Base-by-base conservation (phyloP, 2,888 invertebrate genomes). In the Patella ulyssiponensis region DNA sequence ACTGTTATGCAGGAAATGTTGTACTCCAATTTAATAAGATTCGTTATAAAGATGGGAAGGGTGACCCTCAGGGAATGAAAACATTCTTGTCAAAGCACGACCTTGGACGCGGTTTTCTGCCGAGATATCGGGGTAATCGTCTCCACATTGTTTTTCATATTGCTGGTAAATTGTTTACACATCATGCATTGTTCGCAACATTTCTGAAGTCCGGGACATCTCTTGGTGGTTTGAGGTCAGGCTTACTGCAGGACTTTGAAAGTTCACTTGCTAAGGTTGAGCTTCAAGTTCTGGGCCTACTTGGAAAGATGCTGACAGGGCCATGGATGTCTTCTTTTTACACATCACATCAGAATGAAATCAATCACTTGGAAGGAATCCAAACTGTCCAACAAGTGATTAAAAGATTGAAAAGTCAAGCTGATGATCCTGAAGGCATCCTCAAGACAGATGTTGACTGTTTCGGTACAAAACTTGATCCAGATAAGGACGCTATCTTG, bases 21-120 rank as follows among this genome's bases (percentile, higher is more conserved):
- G n/a, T n/a, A n/a, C n/a, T n/a, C n/a, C n/a, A n/a, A n/a, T n/a
- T 83, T 51, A 82, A 80, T 77, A 83, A 83, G 74, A 53, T 83
- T 23, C 74, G 80, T 11, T 80, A 76, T 71, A 83, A 82, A 53
- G 79, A 82, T 77, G 78, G 81, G 53, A 79, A 81, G 64, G 81
- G 82, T 27, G 82, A 82, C 73, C 83, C 83, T 15, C 74, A 73
- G 53, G 83, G 81, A 54, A 80, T 82, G 58, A 73, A 51, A 23
- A 51, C 56, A 15, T 82, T 80, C 69, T 75, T 82, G n/a, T 52
- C 80, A 14, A 71, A 79, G 11, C 53, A 76, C 14, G 71, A 64
- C 17, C 75, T 82, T 15, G 74, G 74, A 14, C 69, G 70, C 23
- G 79, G 79, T 17, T 15, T 83, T 20, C 33, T 83, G 17, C 80